These are phyloP conservation scores for Drosophila punjabiensis DNA, from an alignment of 1,140 invertebrate species.

Conservation along the genomic window DNA sequence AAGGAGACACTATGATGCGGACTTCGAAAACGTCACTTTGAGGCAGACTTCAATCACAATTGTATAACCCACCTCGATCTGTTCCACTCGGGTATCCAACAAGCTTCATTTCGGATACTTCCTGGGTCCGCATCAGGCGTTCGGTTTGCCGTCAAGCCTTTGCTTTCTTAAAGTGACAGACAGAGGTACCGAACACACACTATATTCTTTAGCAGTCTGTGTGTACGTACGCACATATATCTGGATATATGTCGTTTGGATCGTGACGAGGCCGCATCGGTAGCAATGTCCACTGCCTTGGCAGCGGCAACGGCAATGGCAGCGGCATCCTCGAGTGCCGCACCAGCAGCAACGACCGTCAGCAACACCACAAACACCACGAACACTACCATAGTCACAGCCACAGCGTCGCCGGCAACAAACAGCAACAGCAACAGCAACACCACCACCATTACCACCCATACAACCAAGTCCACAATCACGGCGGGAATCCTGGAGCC, in stretches of 20 bases:
- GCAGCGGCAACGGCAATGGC: slow-evolving; percentile 60
- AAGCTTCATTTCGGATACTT: not conserved
- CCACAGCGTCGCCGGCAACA: slow-evolving; percentile 34
- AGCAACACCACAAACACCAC: slow-evolving; percentile 25
- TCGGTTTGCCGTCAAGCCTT: slow-evolving; percentile 69
- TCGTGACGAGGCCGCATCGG: slow-evolving; percentile 63
- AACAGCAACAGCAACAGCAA: slow-evolving; percentile 8
- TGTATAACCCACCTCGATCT: not conserved
- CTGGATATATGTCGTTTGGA: slow-evolving; percentile 73
- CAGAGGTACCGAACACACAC: slow-evolving; percentile 64
- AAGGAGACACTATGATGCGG: slow-evolving; percentile 9
- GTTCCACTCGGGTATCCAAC: not conserved
- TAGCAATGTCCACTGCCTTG: slow-evolving; percentile 75
- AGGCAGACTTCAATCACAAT: not conserved
- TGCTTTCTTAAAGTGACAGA: slow-evolving; percentile 66
- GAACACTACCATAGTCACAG: slow-evolving; percentile 22
- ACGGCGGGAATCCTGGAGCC: slow-evolving; percentile 7
- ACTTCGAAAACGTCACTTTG: not conserved
- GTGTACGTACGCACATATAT: slow-evolving; percentile 47
- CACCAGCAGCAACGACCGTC: slow-evolving; percentile 33
- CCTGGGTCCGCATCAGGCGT: slow-evolving; percentile 34
- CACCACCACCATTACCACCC: not conserved
- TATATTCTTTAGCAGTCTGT: slow-evolving; percentile 60
- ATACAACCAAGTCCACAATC: slow-evolving; percentile 1
- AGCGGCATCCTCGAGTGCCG: slow-evolving; percentile 49